Evolutionary conservation across 2,797 vertebrate species (phyloP).

Genomic region (Capromys pilorides): DNA sequence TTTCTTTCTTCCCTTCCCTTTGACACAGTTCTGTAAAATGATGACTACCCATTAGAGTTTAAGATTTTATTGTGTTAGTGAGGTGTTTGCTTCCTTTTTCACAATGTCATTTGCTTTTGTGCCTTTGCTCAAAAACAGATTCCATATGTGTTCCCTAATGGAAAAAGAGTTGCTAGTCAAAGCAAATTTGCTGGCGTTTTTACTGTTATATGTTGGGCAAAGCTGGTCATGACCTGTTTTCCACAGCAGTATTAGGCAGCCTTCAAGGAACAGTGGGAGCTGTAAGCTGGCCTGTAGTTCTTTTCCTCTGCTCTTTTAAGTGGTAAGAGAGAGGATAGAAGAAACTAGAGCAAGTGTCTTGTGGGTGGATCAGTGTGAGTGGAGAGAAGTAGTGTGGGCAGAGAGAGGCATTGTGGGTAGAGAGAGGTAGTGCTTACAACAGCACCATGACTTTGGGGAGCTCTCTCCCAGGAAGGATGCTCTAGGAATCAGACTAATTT

Average conservation of each 20-base stretch:
- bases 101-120: conserved; percentile 4
- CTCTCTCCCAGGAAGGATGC: neutral
- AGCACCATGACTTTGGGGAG: neutral
- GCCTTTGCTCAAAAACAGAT: conserved; percentile 42
- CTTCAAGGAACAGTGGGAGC: neutral
- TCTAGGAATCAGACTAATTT: neutral
- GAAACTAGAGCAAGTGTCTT: neutral
- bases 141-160: neutral
- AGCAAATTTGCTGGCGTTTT: conserved; percentile 49
- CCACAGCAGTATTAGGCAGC: neutral
- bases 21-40: conserved; percentile 72
- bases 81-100: conserved; percentile 49
- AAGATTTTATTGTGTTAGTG: conserved; percentile 63
- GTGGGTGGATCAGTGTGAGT: neutral
- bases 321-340: neutral
- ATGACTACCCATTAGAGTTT: conserved; percentile 56
- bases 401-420: neutral
- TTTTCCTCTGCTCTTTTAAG: neutral
- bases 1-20: conserved; percentile 68
- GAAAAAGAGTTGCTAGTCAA: conserved; percentile 18
- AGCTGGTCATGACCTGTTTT: neutral
- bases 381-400: neutral
- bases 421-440: neutral
- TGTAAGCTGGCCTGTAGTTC: neutral
- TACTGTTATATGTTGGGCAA: neutral